These are phyloP conservation scores for Pseudolycoriella hygida DNA, from an alignment of 2,888 invertebrate species.

Conservation along the genomic window DNA sequence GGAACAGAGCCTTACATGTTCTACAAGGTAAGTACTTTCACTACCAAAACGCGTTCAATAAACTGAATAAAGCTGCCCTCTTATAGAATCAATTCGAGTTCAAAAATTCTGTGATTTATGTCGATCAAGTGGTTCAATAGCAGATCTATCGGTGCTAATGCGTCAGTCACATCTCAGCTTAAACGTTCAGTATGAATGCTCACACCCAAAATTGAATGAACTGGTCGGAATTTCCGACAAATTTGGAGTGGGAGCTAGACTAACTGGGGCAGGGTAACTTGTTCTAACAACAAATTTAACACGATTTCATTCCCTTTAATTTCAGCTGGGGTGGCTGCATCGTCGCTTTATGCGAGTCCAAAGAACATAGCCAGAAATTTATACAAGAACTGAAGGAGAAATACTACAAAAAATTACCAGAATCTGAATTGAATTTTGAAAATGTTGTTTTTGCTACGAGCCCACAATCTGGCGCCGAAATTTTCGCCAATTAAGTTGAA, in stretches of 20 bases:
- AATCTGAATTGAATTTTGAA: constrained; percentile 31
- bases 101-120: constrained; percentile 53
- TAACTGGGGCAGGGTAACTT: constrained; percentile 80
- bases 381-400: constrained; percentile 47
- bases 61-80: constrained; percentile 7
- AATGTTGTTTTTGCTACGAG: constrained; percentile 53
- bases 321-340: constrained; percentile 90
- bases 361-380: constrained; percentile 45
- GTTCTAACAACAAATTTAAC: constrained; percentile 1
- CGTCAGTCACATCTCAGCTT: constrained; percentile 76
- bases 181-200: constrained; percentile 76
- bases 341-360: constrained; percentile 44
- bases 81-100: constrained; percentile 72
- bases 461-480: constrained; percentile 25
- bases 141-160: constrained; percentile 65
- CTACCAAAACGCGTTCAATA: background rate
- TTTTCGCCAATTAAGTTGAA: constrained; percentile 10
- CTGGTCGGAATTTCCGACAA: constrained; percentile 58
- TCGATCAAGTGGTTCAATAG: constrained; percentile 29
- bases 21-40: constrained; percentile 43
- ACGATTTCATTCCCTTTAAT: constrained; percentile 9
- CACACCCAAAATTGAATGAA: constrained; percentile 69
- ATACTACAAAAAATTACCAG: constrained; percentile 44
- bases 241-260: constrained; percentile 60
- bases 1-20: constrained; percentile 79